Evolutionary conservation across 2,797 vertebrate genomes (phyloP).

Genomic region (Gorsachius magnificus): DNA sequence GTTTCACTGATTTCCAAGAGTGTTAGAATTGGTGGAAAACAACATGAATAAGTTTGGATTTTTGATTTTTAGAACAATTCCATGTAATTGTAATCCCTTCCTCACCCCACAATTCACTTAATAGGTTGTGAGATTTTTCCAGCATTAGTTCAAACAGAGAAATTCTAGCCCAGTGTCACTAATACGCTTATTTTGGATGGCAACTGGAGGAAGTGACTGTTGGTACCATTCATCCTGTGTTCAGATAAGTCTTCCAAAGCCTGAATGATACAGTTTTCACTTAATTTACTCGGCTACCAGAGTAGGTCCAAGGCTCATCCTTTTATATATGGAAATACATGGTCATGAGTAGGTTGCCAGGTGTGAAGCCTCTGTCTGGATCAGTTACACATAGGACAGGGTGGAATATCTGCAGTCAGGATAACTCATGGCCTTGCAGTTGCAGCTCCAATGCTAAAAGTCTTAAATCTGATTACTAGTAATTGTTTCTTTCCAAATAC

Average conservation of each 20-base stretch:
- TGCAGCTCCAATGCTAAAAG: neutral
- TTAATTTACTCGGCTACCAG: neutral
- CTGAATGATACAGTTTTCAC: neutral
- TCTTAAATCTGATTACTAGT: neutral
- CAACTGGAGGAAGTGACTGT: neutral
- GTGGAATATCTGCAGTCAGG: neutral
- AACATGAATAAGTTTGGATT: neutral
- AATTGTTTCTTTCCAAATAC: neutral
- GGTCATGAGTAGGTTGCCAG: neutral
- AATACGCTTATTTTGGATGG: neutral
- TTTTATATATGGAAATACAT: fast-evolving
- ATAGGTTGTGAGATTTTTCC: neutral
- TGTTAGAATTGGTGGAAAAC: neutral
- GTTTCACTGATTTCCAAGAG: neutral
- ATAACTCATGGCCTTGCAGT: fast-evolving
- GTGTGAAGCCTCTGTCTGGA: neutral
- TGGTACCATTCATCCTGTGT: neutral
- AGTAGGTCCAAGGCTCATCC: neutral
- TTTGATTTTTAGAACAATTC: neutral
- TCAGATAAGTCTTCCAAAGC: neutral
- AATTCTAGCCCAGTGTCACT: neutral
- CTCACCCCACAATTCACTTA: neutral
- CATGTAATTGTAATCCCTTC: neutral
- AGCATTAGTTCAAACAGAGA: neutral
- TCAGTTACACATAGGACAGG: neutral